phyloP scores from a whole-genome alignment of 1,140 invertebrate species.

The Formica selysi region DNA sequence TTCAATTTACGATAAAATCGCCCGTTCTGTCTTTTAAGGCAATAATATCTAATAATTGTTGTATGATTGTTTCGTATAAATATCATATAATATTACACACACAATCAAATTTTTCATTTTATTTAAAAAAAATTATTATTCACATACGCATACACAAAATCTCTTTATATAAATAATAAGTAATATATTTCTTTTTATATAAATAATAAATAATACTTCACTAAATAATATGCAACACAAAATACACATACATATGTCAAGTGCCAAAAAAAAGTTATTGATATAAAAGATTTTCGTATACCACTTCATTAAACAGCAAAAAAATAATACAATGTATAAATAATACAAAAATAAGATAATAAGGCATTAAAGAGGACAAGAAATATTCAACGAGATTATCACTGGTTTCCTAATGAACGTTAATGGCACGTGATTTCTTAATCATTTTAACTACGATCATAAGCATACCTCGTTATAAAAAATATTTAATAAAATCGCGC shows the following conservation, averaged over 20 bases:
- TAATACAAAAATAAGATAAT: background rate
- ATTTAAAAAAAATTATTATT: background rate
- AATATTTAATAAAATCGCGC: conserved; percentile 22
- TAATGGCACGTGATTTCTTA: conserved; percentile 71
- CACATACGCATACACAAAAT: background rate
- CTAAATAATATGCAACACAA: too few relatives aligned
- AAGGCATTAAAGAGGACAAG: background rate
- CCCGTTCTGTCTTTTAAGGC: background rate
- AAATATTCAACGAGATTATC: conserved; percentile 50
- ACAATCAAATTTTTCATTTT: background rate
- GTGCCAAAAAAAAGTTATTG: background rate
- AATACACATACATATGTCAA: background rate
- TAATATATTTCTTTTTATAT: background rate
- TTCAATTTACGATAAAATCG: background rate
- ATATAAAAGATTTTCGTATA: background rate
- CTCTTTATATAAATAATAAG: background rate
- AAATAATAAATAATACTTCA: too few relatives aligned
- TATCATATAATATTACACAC: background rate
- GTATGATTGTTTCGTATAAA: background rate
- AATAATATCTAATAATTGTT: background rate
- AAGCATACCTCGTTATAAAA: conserved; percentile 45
- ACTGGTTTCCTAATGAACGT: conserved; percentile 66
- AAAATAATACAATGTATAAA: background rate
- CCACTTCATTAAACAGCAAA: background rate
- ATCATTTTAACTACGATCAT: conserved; percentile 63